phyloP scores from a whole-genome alignment of 2,888 invertebrate species.

The Galerucella pusilla region DNA sequence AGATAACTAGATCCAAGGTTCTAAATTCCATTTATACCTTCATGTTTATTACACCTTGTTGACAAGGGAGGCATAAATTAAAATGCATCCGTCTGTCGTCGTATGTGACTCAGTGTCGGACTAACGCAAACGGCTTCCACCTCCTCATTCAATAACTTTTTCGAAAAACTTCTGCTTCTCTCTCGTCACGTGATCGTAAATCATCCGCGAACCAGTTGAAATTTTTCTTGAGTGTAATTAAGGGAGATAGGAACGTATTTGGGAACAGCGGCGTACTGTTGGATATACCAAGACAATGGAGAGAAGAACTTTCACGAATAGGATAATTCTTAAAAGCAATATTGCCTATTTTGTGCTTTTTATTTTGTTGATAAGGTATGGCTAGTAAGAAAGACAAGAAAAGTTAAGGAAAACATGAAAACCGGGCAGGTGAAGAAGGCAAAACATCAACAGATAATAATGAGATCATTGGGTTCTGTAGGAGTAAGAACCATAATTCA shows the following conservation, averaged over 20 bases:
- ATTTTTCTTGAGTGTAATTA: slow-evolving; percentile 41
- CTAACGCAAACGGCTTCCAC: slow-evolving; percentile 26
- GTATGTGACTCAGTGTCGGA: slow-evolving; percentile 21
- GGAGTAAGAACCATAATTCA: too few relatives aligned
- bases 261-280: slow-evolving; percentile 13
- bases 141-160: slow-evolving; percentile 33
- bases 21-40: background rate
- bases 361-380: too few relatives aligned
- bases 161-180: slow-evolving; percentile 31
- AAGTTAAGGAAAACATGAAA: too few relatives aligned
- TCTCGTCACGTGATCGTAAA: slow-evolving; percentile 41
- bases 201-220: slow-evolving; percentile 42
- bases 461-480: too few relatives aligned
- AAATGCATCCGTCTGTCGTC: slow-evolving; percentile 17
- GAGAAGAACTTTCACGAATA: too few relatives aligned
- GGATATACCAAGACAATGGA: too few relatives aligned
- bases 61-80: slow-evolving; percentile 20
- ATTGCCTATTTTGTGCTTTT: too few relatives aligned
- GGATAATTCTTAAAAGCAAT: too few relatives aligned
- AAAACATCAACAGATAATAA: too few relatives aligned
- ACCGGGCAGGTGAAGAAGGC: too few relatives aligned
- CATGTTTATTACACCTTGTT: slow-evolving; percentile 6
- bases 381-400: too few relatives aligned
- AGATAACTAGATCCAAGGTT: background rate
- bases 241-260: slow-evolving; percentile 34